Percentiles rank a stretch among this genome's conserved stretches.
Conservation (phyloP, 2,113 vertebrate genomes). For the Boulengeromyrus knoepffleri region DNA sequence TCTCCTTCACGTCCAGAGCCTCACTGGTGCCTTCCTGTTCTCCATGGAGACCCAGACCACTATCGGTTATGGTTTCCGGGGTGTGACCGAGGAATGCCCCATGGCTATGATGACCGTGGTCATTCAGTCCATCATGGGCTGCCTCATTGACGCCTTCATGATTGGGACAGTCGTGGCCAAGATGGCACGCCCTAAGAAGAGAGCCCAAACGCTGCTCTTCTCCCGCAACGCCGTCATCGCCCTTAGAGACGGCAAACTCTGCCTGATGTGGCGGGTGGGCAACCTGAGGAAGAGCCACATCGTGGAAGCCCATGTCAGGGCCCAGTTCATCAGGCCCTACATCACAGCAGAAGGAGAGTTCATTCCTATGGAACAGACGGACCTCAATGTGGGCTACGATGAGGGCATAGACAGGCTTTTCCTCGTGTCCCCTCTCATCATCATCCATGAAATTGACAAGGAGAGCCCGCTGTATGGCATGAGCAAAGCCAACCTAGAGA, state of each 20-base stretch:
- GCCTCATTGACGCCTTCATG: conserved; percentile 93
- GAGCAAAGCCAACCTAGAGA: conserved; percentile 74
- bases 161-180: conserved; percentile 96
- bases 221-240: conserved; percentile 83
- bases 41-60: conserved; percentile 66
- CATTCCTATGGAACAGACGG: conserved; percentile 62
- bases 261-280: conserved; percentile 90
- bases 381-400: conserved; percentile 59
- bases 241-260: conserved; percentile 80
- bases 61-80: conserved; percentile 62
- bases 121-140: conserved; percentile 63
- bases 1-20: conserved; percentile 75
- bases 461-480: conserved; percentile 57
- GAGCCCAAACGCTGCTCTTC: conserved; percentile 87
- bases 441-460: conserved; percentile 60
- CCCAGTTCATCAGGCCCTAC: conserved; percentile 83
- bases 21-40: conserved; percentile 61
- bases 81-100: conserved; percentile 61
- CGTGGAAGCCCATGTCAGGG: conserved; percentile 88
- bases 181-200: conserved; percentile 90
- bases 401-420: conserved; percentile 58
- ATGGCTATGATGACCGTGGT: conserved; percentile 55
- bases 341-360: conserved; percentile 91
- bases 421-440: conserved; percentile 55
- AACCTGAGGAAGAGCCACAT: conserved; percentile 95